Base-by-base conservation (phyloP, 2,797 vertebrate genomes). In the Phataginus tricuspis region DNA sequence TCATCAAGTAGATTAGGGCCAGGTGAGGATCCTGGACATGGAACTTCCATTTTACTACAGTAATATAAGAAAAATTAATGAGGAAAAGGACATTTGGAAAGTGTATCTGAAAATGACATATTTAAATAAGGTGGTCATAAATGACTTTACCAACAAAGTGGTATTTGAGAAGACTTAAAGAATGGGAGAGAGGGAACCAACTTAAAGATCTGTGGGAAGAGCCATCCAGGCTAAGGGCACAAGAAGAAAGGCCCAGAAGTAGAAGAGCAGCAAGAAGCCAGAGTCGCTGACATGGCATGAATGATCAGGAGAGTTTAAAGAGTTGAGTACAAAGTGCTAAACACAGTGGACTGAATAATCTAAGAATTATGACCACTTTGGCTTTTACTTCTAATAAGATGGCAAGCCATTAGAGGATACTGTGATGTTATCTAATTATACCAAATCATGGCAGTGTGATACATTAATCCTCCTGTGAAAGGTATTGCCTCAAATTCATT, bases 181-280 rank as follows among this genome's bases (percentile, higher is more conserved):
- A 29, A 59, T 27, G 6, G 1, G 10, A 51, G 2, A 3, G 7
- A 57, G 11, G 9, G 4, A 68, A 23, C 1, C 14, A 9, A 9
- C 10, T 74, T 45, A 45, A 45, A 9, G 66, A 5, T 15, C 12
- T 21, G 7, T 23, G 27, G 55, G 1, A 57, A 57, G 29, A 69
- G 3, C 29, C 79, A 14, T 57, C 12, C 11, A 64, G 1, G 2
- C 37, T 23, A 2, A 86, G 42, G 10, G 19, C 31, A 18, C 5
- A 57, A 69, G 15, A 55, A 84, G 5, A 84, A 78, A 68, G 13
- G 18, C 5, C 18, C 13, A 57, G 34, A 86, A 42, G 53, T 5
- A 27, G 15, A 87, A n/a, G 51, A 80, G 7, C 15, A 53, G 14
- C 2, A 27, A 66, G 66, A 2, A 45, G 27, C 74, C 55, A 34